Conservation (phyloP, 2,113 vertebrate species). For the Pimephales promelas region DNA sequence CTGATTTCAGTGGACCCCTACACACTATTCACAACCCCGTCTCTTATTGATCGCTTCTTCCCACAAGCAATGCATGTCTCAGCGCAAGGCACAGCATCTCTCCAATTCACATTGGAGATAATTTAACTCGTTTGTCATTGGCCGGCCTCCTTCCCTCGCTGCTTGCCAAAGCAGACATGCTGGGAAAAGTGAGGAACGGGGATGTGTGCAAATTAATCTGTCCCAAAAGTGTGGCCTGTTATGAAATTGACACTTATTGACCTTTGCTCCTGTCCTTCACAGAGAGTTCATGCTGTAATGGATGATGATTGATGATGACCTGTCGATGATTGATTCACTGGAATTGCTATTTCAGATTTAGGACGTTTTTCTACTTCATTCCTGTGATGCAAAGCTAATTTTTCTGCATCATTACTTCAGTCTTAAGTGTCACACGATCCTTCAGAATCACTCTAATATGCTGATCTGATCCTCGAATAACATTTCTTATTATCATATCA, state of each 20-base stretch:
- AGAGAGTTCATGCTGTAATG: not conserved
- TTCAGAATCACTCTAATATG: too few species aligned
- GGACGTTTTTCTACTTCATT: not conserved
- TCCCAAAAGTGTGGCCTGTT: not conserved
- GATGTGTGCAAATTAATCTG: not conserved
- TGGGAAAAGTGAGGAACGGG: conserved; percentile 10
- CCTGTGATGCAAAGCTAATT: too few species aligned
- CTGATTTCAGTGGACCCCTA: not conserved
- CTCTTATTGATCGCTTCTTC: conserved; percentile 38
- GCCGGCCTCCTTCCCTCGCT: not conserved
- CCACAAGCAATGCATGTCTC: conserved; percentile 39
- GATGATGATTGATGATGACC: not conserved
- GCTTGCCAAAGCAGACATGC: not conserved
- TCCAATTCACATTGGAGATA: conserved; percentile 29
- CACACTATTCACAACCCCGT: conserved; percentile 19
- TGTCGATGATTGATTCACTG: not conserved
- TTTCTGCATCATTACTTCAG: too few species aligned
- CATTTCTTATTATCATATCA: too few species aligned
- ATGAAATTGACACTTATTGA: not conserved
- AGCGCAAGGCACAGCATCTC: conserved; percentile 30
- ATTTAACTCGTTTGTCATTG: conserved; percentile 50
- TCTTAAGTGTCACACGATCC: too few species aligned
- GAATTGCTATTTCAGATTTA: not conserved
- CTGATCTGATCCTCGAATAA: too few species aligned
- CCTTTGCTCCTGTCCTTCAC: not conserved